A percentile compares a stretch with the other conserved stretches of the same genome.
phyloP scores from a whole-genome alignment of 2,888 invertebrate genomes.

The Orthosia incerta region DNA sequence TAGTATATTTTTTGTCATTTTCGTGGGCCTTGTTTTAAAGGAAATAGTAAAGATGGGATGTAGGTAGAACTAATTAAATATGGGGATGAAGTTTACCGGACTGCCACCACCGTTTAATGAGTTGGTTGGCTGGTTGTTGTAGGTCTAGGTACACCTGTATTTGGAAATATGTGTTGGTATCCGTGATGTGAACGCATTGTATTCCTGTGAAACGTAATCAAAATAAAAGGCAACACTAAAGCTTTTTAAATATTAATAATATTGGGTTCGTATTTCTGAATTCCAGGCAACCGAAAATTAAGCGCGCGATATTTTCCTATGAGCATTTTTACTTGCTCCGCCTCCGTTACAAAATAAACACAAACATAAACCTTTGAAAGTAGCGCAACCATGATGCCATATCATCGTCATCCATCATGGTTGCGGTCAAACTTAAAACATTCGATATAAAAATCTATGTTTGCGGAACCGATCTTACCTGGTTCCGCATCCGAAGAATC shows the following conservation, averaged over 20 bases:
- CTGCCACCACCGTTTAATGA: too few species aligned
- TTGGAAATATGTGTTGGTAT: too few species aligned
- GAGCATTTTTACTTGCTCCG: not conserved
- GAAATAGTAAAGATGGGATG: too few species aligned
- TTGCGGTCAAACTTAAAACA: not conserved
- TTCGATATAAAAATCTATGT: not conserved
- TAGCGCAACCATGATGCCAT: not conserved
- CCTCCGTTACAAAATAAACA: not conserved
- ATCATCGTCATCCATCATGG: too few species aligned
- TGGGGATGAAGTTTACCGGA: too few species aligned
- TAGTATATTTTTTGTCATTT: too few species aligned
- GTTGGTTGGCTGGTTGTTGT: too few species aligned
- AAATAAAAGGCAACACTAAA: not conserved
- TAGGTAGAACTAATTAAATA: too few species aligned
- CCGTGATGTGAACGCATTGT: too few species aligned
- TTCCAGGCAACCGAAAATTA: not conserved
- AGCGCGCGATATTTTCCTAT: not conserved
- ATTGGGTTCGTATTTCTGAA: not conserved
- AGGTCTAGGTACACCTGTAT: too few species aligned
- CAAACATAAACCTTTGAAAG: not conserved
- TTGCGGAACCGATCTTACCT: not conserved
- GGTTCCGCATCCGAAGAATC: not conserved
- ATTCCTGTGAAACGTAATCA: too few species aligned
- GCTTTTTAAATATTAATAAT: constrained; percentile 3
- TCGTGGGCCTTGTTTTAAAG: too few species aligned